Evolutionary conservation across 2,797 vertebrate species (phyloP).

Genomic region (Rhynchotus rufescens): DNA sequence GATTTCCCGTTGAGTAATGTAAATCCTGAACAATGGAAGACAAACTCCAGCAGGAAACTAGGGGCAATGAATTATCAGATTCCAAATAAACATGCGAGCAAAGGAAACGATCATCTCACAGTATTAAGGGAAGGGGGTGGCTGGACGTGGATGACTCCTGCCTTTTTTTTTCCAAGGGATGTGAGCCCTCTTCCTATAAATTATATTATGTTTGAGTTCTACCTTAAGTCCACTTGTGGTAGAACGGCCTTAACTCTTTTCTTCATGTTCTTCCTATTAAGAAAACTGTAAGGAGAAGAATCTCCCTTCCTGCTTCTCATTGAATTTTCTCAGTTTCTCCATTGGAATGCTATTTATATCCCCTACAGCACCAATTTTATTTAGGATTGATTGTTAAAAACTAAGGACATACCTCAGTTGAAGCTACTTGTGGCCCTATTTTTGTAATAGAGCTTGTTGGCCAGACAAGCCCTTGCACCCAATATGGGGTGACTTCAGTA

Average conservation of each 20-base stretch:
- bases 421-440: not conserved
- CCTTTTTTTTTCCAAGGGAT: not conserved
- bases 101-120: slow-evolving; percentile 44
- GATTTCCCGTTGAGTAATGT: slow-evolving; percentile 71
- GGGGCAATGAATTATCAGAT: slow-evolving; percentile 52
- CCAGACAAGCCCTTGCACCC: not conserved
- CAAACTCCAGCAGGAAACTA: slow-evolving; percentile 64
- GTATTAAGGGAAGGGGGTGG: not conserved
- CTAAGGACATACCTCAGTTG: not conserved
- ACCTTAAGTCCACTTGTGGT: not conserved
- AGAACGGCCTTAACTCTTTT: not conserved
- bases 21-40: slow-evolving; percentile 66
- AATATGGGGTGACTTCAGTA: not conserved
- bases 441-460: not conserved
- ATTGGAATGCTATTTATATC: not conserved
- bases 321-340: not conserved
- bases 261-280: not conserved
- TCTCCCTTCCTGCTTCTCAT: not conserved
- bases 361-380: not conserved
- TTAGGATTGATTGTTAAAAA: not conserved
- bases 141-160: not conserved
- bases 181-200: slow-evolving; percentile 35
- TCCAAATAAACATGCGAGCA: slow-evolving; percentile 54
- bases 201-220: not conserved
- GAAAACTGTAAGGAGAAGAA: not conserved